These are phyloP conservation scores for Cydia amplana DNA, from an alignment of 1,140 invertebrate genomes.

Conservation along the genomic window DNA sequence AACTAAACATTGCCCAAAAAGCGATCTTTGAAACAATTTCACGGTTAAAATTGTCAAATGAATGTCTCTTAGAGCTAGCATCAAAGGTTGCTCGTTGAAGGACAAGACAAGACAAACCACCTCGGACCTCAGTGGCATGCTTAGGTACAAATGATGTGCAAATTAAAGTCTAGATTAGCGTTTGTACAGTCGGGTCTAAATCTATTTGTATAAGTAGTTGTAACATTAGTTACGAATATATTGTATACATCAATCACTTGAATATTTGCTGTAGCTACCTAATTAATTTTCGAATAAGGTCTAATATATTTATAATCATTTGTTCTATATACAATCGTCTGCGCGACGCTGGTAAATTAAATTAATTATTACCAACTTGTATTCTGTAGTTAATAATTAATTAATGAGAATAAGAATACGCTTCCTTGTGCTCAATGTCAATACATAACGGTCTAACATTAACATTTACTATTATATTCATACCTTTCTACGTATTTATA, in stretches of 20 bases:
- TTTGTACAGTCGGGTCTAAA: conserved; percentile 4
- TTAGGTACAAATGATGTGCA: neutral
- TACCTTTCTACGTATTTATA: conserved; percentile 42
- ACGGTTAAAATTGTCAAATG: too few relatives aligned
- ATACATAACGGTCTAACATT: conserved; percentile 72
- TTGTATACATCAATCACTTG: conserved; percentile 46
- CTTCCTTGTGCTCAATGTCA: conserved; percentile 77
- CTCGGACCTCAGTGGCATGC: too few relatives aligned
- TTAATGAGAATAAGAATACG: conserved; percentile 62
- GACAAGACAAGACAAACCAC: too few relatives aligned
- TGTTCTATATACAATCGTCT: conserved; percentile 66
- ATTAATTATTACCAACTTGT: conserved; percentile 44
- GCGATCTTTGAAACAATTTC: too few relatives aligned
- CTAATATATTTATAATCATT: conserved; percentile 61
- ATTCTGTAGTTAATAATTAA: conserved; percentile 48
- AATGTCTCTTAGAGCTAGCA: too few relatives aligned
- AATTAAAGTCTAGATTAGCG: conserved; percentile 8
- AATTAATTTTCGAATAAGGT: conserved; percentile 70
- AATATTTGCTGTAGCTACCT: conserved; percentile 51
- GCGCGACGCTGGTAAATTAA: conserved; percentile 71
- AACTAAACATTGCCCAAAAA: neutral
- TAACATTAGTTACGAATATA: conserved; percentile 27
- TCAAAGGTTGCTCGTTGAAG: too few relatives aligned
- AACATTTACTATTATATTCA: conserved; percentile 51
- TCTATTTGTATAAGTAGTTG: conserved; percentile 10